Conservation (phyloP, 2,888 invertebrate genomes). For the Syrphus vitripennis region DNA sequence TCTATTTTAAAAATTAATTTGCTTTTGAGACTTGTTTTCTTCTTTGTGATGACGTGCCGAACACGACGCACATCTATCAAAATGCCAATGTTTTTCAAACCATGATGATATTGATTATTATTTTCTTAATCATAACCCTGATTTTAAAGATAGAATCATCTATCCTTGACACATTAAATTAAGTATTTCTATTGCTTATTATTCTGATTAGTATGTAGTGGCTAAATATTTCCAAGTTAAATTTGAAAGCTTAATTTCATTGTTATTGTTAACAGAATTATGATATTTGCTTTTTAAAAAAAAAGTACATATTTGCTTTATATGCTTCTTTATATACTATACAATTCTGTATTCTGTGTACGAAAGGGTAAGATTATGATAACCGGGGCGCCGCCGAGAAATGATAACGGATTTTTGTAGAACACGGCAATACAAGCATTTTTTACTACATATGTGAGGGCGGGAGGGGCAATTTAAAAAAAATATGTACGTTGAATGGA, state of each 20-base stretch:
- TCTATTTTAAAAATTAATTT: conserved; percentile 1
- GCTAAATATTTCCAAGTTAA: not conserved
- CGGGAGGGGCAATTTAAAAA: no score
- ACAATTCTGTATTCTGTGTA: no score
- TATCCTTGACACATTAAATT: not conserved
- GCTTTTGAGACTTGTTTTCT: not conserved
- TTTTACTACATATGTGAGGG: no score
- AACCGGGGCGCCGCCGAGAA: no score
- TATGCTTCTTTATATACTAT: no score
- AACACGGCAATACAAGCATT: no score
- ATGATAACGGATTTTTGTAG: no score
- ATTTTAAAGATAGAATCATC: not conserved
- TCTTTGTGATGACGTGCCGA: not conserved
- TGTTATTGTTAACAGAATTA: not conserved
- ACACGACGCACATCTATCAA: not conserved
- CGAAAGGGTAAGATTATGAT: no score
- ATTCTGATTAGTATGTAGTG: not conserved
- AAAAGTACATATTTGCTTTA: no score
- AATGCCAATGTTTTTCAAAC: not conserved
- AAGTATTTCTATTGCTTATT: not conserved
- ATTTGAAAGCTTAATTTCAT: not conserved
- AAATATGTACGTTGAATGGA: no score
- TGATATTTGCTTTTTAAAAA: no score
- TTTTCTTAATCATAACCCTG: not conserved
- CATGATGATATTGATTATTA: not conserved